phyloP scores from a whole-genome alignment of 2,113 vertebrate genomes.

The Prietella phreatophila region DNA sequence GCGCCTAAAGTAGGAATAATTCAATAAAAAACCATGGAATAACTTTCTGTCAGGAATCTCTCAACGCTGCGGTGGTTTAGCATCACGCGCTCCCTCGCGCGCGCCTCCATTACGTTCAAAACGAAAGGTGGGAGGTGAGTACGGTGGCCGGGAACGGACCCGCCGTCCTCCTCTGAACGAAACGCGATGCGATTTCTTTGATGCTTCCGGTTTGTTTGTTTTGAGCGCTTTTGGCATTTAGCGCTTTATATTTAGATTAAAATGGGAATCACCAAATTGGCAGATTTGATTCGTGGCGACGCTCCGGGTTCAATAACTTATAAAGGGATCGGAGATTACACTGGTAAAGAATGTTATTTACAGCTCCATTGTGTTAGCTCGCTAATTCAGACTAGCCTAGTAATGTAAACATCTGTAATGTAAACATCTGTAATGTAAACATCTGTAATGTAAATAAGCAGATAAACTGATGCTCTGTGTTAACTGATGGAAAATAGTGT shows the following conservation, averaged over 20 bases:
- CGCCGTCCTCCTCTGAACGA: background rate
- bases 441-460: background rate
- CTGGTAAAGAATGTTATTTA: constrained; percentile 55
- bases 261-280: constrained; percentile 74
- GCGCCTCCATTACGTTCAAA: constrained; percentile 38
- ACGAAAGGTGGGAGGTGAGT: background rate
- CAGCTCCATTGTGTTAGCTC: background rate
- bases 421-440: background rate
- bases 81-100: background rate
- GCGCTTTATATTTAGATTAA: background rate
- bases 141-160: constrained; percentile 17
- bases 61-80: background rate
- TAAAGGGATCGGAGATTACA: constrained; percentile 70
- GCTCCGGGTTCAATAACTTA: constrained; percentile 60
- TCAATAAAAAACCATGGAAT: too few species aligned
- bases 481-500: background rate
- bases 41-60: background rate
- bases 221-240: background rate
- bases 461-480: too few species aligned
- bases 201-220: background rate
- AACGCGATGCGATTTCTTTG: background rate
- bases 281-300: constrained; percentile 67
- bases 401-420: background rate
- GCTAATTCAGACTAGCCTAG: background rate
- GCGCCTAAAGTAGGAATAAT: background rate